These are phyloP conservation scores for Dysidea cf. avara DNA, from an alignment of 37 sponge, comb jelly and placozoan genomes.

Conservation along the genomic window DNA sequence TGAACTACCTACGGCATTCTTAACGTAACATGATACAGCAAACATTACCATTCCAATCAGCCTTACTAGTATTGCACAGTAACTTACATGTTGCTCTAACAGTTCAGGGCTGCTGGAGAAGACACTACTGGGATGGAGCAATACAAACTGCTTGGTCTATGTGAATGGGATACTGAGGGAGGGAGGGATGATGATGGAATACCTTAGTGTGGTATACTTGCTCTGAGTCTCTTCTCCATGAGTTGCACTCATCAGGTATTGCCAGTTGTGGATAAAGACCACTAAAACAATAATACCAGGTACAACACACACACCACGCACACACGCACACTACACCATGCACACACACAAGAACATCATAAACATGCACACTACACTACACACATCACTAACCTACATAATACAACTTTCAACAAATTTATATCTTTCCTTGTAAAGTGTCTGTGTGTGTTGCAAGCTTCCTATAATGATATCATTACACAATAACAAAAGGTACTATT, in stretches of 20 bases:
- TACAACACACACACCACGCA: not conserved
- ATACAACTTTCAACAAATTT: conserved; percentile 68
- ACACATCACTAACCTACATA: conserved; percentile 53
- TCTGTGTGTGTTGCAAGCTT: conserved; percentile 44
- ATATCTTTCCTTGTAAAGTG: conserved; percentile 57
- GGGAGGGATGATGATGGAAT: conserved; percentile 4
- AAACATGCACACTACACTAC: not conserved
- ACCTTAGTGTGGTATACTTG: conserved; percentile 89
- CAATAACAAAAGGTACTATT: not conserved
- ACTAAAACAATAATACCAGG: conserved; percentile 35
- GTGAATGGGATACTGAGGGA: no score
- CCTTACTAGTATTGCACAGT: not conserved
- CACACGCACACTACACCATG: conserved; percentile 21
- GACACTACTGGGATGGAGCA: conserved; percentile 84
- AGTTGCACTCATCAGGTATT: conserved; percentile 81
- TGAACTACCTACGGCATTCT: no score
- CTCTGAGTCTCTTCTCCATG: conserved; percentile 77
- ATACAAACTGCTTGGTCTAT: conserved; percentile 73
- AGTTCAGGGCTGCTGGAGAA: conserved; percentile 73
- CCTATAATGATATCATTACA: conserved; percentile 16
- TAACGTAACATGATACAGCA: not conserved
- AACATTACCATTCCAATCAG: not conserved
- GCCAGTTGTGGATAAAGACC: conserved; percentile 95
- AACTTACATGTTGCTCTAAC: conserved; percentile 46
- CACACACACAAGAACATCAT: conserved; percentile 18